phyloP scores from a whole-genome alignment of 2,113 vertebrate species.

The Sturnus vulgaris region DNA sequence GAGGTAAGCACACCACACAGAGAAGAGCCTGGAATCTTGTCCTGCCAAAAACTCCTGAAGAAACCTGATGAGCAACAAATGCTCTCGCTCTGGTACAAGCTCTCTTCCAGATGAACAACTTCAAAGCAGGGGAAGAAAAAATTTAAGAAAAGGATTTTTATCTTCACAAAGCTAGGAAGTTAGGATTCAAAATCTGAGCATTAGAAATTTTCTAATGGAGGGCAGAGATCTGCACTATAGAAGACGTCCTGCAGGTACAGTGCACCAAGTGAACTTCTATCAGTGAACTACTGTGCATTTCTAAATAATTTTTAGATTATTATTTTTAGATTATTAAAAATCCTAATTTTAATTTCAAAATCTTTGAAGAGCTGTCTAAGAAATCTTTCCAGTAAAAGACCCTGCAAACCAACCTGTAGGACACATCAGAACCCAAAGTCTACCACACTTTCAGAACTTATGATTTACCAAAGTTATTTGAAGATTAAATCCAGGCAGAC shows the following conservation, averaged over 20 bases:
- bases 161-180: not conserved
- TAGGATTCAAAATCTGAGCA: not conserved
- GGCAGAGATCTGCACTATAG: not conserved
- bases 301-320: not conserved
- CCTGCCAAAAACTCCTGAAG: not conserved
- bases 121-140: not conserved
- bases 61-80: not conserved
- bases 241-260: not conserved
- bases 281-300: not conserved
- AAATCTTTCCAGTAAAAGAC: not conserved
- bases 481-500: not conserved
- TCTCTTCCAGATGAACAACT: not conserved
- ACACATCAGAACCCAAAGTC: not conserved
- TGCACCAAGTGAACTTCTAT: not conserved
- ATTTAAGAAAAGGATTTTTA: not conserved
- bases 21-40: not conserved
- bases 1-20: not conserved
- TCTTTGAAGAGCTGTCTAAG: not conserved
- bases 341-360: not conserved
- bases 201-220: not conserved
- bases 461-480: not conserved
- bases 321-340: no score
- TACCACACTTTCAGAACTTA: not conserved
- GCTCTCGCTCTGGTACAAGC: not conserved
- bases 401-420: not conserved